phyloP scores from a whole-genome alignment of 1,140 invertebrate genomes.

The Brachionus manjavacas region DNA sequence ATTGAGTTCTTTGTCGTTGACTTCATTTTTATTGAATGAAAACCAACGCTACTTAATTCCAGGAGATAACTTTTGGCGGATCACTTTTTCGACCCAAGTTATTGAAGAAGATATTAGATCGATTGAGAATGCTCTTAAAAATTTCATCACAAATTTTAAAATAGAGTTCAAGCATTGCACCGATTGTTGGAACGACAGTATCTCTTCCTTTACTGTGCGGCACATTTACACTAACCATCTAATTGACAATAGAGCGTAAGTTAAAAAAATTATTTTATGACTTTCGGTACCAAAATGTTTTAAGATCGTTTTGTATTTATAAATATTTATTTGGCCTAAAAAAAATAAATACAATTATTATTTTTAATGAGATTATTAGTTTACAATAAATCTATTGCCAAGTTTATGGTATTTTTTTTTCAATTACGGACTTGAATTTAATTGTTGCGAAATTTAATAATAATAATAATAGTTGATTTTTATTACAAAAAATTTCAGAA shows the following conservation, averaged over 20 bases:
- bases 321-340: too few relatives aligned
- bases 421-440: too few relatives aligned
- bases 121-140: neutral
- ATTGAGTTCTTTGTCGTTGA: neutral
- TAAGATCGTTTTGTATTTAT: too few relatives aligned
- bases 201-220: neutral
- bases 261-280: neutral
- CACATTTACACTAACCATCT: neutral
- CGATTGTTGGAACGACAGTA: neutral
- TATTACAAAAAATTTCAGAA: too few relatives aligned
- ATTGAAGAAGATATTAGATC: neutral
- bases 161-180: neutral
- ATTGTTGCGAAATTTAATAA: too few relatives aligned
- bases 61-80: neutral
- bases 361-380: too few relatives aligned
- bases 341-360: too few relatives aligned
- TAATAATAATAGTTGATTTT: too few relatives aligned
- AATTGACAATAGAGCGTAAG: slow-evolving; percentile 15
- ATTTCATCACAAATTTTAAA: neutral
- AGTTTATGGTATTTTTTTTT: too few relatives aligned
- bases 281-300: neutral
- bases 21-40: slow-evolving; percentile 11
- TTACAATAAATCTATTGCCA: too few relatives aligned
- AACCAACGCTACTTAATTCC: neutral
- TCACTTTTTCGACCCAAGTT: neutral